These are phyloP conservation scores for Tigriopus japonicus DNA, from an alignment of 1,140 invertebrate genomes.

Conservation along the genomic window DNA sequence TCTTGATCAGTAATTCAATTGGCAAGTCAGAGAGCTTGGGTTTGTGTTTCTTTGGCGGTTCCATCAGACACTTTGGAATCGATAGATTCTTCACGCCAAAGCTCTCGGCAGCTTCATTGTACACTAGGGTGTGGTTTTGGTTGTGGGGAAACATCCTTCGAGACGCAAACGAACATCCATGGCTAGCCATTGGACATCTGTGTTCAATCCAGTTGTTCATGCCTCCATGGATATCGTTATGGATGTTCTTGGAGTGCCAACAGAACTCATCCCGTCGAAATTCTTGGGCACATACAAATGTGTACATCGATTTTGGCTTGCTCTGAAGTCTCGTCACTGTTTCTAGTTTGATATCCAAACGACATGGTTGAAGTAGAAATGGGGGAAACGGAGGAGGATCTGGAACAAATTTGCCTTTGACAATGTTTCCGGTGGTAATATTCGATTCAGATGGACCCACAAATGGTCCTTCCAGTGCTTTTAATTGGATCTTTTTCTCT, in stretches of 20 bases:
- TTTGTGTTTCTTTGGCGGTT: neutral
- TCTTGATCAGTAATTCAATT: neutral
- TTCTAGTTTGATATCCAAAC: neutral
- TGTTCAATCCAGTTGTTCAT: conserved; percentile 4
- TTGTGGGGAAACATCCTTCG: neutral
- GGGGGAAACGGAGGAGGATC: neutral
- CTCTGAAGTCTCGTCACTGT: conserved; percentile 1
- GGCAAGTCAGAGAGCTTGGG: neutral
- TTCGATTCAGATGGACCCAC: neutral
- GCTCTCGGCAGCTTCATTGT: neutral
- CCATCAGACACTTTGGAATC: neutral
- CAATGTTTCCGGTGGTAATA: neutral
- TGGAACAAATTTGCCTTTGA: neutral
- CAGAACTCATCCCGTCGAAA: neutral
- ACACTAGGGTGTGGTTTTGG: neutral
- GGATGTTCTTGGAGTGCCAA: neutral
- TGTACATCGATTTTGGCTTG: conserved; percentile 1
- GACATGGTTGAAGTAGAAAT: neutral
- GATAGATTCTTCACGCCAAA: neutral
- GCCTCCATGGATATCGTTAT: conserved; percentile 2
- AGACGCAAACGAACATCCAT: neutral
- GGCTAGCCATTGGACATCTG: neutral
- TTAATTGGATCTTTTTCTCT: neutral
- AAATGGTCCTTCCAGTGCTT: neutral
- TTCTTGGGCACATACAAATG: neutral